Evolutionary conservation across 2,888 invertebrate genomes (phyloP).

Genomic region (Sesia apiformis): DNA sequence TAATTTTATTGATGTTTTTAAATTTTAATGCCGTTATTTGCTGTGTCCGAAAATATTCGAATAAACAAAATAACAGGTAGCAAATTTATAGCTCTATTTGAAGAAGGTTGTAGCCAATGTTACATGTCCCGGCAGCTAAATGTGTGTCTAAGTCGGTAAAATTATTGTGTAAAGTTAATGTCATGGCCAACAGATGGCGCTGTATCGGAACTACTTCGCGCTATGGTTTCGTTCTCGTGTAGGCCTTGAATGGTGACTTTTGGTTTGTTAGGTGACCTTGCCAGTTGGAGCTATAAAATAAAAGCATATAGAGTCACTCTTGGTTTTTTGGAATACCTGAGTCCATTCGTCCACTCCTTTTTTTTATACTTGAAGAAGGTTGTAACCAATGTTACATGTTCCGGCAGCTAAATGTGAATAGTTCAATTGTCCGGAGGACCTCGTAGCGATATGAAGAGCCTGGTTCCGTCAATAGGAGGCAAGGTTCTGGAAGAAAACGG

Average conservation of each 20-base stretch:
- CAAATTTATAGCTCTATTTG: slow-evolving; percentile 6
- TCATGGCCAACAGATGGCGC: no score
- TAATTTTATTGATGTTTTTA: background rate
- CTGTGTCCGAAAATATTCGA: background rate
- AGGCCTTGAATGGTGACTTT: no score
- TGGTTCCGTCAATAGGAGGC: slow-evolving; percentile 1
- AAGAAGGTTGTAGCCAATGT: slow-evolving; percentile 1
- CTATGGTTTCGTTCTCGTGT: no score
- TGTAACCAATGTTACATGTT: background rate
- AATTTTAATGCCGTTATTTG: background rate
- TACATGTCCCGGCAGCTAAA: slow-evolving; percentile 1
- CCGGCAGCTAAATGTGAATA: slow-evolving; percentile 2
- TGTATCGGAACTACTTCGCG: no score
- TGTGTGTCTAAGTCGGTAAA: no score
- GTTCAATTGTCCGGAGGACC: slow-evolving; percentile 3
- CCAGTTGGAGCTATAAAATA: no score
- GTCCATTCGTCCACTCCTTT: no score
- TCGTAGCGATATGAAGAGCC: slow-evolving; percentile 2
- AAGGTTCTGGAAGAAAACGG: slow-evolving; percentile 1
- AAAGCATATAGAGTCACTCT: no score
- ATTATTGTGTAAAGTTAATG: no score
- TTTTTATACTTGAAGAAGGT: slow-evolving; percentile 6
- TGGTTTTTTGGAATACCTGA: no score
- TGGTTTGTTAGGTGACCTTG: no score
- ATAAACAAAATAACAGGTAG: slow-evolving; percentile 1